These are phyloP conservation scores for Halictus quadricinctus DNA, from an alignment of 2,888 invertebrate species.

Conservation along the genomic window DNA sequence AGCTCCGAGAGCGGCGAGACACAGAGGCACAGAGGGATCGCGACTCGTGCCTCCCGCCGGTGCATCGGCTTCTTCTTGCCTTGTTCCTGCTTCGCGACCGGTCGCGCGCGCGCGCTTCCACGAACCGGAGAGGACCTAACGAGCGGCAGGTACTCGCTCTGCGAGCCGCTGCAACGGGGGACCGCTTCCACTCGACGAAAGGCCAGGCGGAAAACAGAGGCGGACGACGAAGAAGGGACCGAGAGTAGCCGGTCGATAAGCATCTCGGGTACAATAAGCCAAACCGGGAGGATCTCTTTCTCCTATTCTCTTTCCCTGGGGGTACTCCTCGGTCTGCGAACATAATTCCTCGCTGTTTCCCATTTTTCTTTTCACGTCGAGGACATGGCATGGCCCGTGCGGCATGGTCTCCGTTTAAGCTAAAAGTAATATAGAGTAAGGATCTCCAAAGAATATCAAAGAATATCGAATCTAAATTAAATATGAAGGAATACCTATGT, in stretches of 20 bases:
- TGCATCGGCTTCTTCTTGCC: constrained; percentile 29
- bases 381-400: background rate
- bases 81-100: constrained; percentile 40
- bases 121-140: constrained; percentile 66
- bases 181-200: background rate
- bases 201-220: constrained; percentile 1
- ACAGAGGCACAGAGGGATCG: background rate
- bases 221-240: background rate
- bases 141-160: constrained; percentile 29
- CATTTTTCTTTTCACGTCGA: background rate
- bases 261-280: constrained; percentile 61
- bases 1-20: background rate
- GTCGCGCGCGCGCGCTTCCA: constrained; percentile 58
- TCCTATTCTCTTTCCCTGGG: background rate
- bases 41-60: constrained; percentile 15
- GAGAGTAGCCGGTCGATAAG: constrained; percentile 55
- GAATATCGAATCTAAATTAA: background rate
- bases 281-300: constrained; percentile 27
- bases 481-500: background rate
- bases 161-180: background rate
- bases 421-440: background rate
- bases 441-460: background rate
- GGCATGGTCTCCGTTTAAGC: background rate
- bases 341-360: background rate
- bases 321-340: background rate